phyloP scores from a whole-genome alignment of 2,888 invertebrate species.

The Lochmaea crataegi region DNA sequence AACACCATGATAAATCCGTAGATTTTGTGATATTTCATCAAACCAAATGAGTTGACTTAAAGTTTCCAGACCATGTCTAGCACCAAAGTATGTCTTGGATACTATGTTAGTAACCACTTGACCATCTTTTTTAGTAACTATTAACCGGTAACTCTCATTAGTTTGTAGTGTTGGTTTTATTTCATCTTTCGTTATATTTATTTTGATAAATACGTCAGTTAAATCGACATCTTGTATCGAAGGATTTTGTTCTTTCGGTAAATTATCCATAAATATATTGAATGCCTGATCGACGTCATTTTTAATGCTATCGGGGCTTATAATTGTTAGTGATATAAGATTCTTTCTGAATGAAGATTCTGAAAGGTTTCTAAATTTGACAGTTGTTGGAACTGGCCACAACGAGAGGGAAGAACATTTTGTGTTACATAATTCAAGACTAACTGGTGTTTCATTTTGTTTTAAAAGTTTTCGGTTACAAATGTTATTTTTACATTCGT shows the following conservation, averaged over 20 bases:
- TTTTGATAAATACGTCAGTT: conserved; percentile 38
- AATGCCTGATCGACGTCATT: conserved; percentile 66
- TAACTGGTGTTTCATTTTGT: conserved; percentile 62
- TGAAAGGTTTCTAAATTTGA: conserved; percentile 70
- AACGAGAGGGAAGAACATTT: conserved; percentile 76
- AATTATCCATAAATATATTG: conserved; percentile 61
- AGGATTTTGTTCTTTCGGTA: conserved; percentile 37
- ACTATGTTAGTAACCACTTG: conserved; percentile 67
- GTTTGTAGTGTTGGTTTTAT: conserved; percentile 72
- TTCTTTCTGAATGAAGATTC: conserved; percentile 70
- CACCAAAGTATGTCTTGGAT: conserved; percentile 78
- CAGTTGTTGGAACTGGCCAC: conserved; percentile 81
- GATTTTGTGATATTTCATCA: conserved; percentile 71
- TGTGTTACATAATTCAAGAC: conserved; percentile 78
- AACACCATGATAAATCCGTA: conserved; percentile 73
- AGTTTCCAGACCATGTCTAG: conserved; percentile 79
- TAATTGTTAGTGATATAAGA: conserved; percentile 65
- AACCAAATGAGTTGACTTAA: conserved; percentile 81
- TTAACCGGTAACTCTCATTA: conserved; percentile 74
- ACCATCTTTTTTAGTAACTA: conserved; percentile 64
- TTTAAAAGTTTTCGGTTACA: conserved; percentile 69
- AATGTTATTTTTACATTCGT: conserved; percentile 73
- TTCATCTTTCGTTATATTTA: conserved; percentile 61
- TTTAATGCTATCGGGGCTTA: conserved; percentile 62
- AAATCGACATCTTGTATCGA: conserved; percentile 29